Evolutionary conservation across 2,113 vertebrate genomes (phyloP).

Genomic region (Ophthalmolycus amberensis): DNA sequence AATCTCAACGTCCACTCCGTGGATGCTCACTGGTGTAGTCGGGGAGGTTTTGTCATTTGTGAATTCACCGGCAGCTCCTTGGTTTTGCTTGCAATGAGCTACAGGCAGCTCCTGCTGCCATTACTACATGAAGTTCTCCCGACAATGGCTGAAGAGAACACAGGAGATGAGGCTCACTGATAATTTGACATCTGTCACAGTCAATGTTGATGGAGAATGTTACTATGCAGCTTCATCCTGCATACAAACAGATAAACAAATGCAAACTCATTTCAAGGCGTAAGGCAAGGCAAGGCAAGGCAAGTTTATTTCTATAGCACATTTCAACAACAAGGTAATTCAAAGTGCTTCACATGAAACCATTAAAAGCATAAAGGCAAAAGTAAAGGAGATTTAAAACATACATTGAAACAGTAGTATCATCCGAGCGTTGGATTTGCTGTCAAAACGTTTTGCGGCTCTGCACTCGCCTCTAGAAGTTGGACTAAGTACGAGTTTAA

Average conservation of each 20-base stretch:
- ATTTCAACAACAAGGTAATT: no score
- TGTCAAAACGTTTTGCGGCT: constrained; percentile 29
- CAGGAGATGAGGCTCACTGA: neutral
- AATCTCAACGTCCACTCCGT: neutral
- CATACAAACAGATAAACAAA: constrained; percentile 42
- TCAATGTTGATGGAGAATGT: constrained; percentile 13
- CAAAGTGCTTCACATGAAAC: no score
- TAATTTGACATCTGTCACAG: neutral
- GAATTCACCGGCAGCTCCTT: neutral
- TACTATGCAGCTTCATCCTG: neutral
- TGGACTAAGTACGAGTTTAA: constrained; percentile 69
- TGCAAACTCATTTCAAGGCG: neutral
- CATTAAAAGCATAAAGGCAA: no score
- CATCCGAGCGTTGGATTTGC: constrained; percentile 7
- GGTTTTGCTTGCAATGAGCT: neutral
- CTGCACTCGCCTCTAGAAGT: constrained; percentile 27
- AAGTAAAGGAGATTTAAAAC: no score
- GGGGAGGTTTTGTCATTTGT: neutral
- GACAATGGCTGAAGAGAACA: neutral
- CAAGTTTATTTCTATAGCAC: no score
- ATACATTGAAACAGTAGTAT: no score
- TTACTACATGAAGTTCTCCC: neutral
- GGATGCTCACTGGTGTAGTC: neutral
- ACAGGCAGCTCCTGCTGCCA: neutral
- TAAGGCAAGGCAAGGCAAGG: no score